Evolutionary conservation across 2,797 vertebrate species (phyloP), one percentile per base, ranked within the genome.

Genomic region (Etheostoma perlongum): DNA sequence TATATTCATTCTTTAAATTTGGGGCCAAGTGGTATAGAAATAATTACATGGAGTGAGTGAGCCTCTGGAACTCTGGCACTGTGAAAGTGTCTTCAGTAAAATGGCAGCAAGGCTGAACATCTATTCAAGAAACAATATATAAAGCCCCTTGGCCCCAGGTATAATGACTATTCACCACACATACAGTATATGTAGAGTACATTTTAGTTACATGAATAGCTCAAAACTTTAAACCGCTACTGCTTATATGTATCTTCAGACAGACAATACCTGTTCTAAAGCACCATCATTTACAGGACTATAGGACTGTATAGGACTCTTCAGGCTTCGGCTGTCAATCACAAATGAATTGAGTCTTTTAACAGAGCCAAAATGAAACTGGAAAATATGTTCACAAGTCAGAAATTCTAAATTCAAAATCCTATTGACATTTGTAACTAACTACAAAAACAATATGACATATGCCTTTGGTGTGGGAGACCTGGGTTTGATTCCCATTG

Each of bases 1-100:
- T 80, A 89, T 90, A 90, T 90, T 92, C 89, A 91, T 88, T 89
- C 88, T 92, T 93, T 92, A 90, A 91, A 90, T 89, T 81, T 91
- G 78, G 75, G 83, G 84, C 85, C 86, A 89, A 92, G 88, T 88
- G 79, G 86, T 82, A 86, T 91, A 89, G 89, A 92, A 92, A 93
- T 94, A 93, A 94, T 94, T 93, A 91, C 67, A 71, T 46, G 6
- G 75, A 79, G 79, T 40, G 64, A 81, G 66, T 54, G 63, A 75
- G 79, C 80, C 69, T 74, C 30, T 72, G 46, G 74, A 23, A 23
- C 21, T 23, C 21, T 61, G 30, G 64, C 7, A 12, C 75, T 71
- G 61, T 76, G 60, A 61, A 69, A 58, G 69, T 30, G 53, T 77
- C 72, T 78, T 40, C 58, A 85, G 36, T 76, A 71, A 73, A 79